These are phyloP conservation scores for Masnerella sp. DNA, from an alignment of 2,888 invertebrate species.

Conservation along the genomic window DNA sequence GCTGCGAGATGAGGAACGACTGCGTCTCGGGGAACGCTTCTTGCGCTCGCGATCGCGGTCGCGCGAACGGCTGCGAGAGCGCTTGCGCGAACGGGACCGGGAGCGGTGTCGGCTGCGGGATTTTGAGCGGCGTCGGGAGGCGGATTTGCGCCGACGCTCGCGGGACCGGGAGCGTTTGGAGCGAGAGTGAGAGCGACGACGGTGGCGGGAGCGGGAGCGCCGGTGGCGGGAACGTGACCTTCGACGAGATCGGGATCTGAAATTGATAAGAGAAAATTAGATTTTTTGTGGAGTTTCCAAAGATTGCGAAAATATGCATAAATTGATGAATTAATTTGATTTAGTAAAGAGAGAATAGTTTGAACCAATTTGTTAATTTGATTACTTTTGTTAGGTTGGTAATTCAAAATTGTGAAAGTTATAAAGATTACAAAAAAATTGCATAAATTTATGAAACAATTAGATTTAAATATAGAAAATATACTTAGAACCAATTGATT, in stretches of 20 bases:
- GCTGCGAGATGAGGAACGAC: conserved; percentile 78
- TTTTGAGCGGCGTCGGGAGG: conserved; percentile 74
- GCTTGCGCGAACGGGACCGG: conserved; percentile 76
- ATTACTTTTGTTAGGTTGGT: too few species aligned
- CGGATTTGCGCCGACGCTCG: conserved; percentile 72
- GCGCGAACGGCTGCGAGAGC: conserved; percentile 66
- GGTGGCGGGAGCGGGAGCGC: conserved; percentile 75
- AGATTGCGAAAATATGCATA: too few species aligned
- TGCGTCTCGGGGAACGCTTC: conserved; percentile 70
- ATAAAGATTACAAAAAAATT: too few species aligned
- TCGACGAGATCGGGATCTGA: conserved; percentile 78
- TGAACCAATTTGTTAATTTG: too few species aligned
- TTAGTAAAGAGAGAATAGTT: too few species aligned
- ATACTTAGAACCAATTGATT: too few species aligned
- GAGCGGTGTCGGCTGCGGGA: conserved; percentile 77
- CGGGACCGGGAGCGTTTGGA: conserved; percentile 75
- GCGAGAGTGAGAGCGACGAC: conserved; percentile 80
- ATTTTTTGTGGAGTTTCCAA: too few species aligned
- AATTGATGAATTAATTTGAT: too few species aligned
- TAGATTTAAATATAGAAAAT: too few species aligned
- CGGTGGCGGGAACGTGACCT: conserved; percentile 75
- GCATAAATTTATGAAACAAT: too few species aligned
- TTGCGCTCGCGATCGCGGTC: conserved; percentile 62
- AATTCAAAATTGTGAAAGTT: too few species aligned
- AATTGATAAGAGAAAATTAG: background rate